Evolutionary conservation across 2,113 vertebrate species (phyloP).

Genomic region (Etheostoma cragini): DNA sequence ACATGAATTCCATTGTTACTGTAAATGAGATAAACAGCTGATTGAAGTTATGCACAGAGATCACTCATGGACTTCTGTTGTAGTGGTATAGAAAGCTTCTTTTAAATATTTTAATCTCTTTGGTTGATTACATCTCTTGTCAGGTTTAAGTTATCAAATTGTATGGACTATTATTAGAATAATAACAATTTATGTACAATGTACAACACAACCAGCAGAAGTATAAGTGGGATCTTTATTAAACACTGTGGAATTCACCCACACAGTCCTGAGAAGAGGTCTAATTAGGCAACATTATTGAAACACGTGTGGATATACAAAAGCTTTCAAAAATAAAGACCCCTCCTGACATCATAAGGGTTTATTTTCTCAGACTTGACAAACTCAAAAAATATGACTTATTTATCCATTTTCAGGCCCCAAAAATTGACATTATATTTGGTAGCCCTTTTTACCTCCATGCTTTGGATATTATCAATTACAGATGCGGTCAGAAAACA

Average conservation of each 20-base stretch:
- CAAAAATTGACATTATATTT: not conserved
- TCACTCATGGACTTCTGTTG: too few relatives aligned
- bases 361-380: too few relatives aligned
- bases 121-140: too few relatives aligned
- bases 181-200: not conserved
- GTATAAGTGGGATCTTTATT: not conserved
- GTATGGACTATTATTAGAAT: not conserved
- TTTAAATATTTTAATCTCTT: not conserved
- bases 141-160: not conserved
- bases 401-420: too few relatives aligned
- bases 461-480: not conserved
- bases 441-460: not conserved
- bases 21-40: too few relatives aligned
- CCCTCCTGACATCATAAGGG: too few relatives aligned
- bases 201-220: not conserved
- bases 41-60: too few relatives aligned
- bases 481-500: constrained; percentile 1
- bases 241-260: not conserved
- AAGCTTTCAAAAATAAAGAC: not conserved
- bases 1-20: too few relatives aligned
- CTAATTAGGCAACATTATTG: not conserved
- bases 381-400: too few relatives aligned
- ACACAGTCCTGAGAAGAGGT: not conserved
- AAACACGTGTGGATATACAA: not conserved
- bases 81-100: not conserved